Evolutionary conservation across 2,888 invertebrate species (phyloP), one percentile per base, ranked within the genome.

Genomic region (Myathropa florea): DNA sequence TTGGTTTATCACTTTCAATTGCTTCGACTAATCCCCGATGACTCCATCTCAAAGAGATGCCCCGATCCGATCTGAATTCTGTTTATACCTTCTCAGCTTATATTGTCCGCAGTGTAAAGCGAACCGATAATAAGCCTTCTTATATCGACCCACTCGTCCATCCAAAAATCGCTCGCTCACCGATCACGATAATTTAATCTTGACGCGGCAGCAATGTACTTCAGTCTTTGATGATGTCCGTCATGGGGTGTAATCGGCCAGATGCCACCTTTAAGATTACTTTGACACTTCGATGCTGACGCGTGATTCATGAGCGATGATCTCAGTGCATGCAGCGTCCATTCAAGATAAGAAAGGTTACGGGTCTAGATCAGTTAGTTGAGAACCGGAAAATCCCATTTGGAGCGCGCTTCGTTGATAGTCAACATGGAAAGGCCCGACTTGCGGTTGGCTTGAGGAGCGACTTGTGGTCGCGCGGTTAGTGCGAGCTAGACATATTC

Each of bases 251-350:
- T 86, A 82, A 83, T 83, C 83, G 85, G 68, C 70, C 77, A 85
- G 70, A 85, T 86, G 86, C 83, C 83, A 83, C 86, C 70, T 78
- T 46, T 65, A 65, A 73, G 77, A 75, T 70, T 82, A 28, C 53
- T 76, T 79, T 83, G 83, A 78, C 75, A 75, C 72, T 68, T 36
- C 26, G 57, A 59, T 18, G 26, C 60, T 73, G 86, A 78, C 55
- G 70, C 46, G 65, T 86, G 83, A 86, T 83, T 86, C 86, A 86
- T 75, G 59, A 65, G 21, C 57, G 55, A 65, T 78, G 67, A 81
- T 77, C 78, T 63, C 26, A 68, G 63, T 64, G 63, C 55, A 61
- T 46, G 71, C 46, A 46, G 46, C 46, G 28, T 46, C 57, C 57
- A 72, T 76, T 80, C 75, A 12, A 75, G 80, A 84, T 75, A 64